Evolutionary conservation across 2,888 invertebrate genomes (phyloP), one percentile per base, ranked within the genome.

Genomic region (Rugalucina vietnamica): DNA sequence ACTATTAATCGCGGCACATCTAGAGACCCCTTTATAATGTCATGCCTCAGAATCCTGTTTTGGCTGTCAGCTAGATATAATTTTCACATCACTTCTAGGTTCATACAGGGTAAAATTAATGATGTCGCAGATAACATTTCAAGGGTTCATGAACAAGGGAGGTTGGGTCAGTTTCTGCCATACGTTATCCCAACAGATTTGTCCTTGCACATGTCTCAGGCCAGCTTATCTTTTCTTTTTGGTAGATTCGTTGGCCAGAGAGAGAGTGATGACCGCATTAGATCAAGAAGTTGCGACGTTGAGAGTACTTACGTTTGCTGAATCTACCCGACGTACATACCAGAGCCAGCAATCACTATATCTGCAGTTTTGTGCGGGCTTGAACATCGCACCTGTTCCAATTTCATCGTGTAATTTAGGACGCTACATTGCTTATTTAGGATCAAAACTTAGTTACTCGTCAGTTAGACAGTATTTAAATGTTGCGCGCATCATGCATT

Each of bases 151-250:
- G 60, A 60, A 60, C 60, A 27, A 5, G 60, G 60, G 4, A 5
- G 60, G 29, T 24, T 60, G 24, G 60, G 8, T 5, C 3, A 60
- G 29, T 60, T 60, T 18, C 29, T 27, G 60, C 60, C 60, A 2
- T 60, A 27, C 29, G 60, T 60, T 27, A 2, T 60, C 60, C 60
- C 60, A 27, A 29, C 60, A 3, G 8, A 24, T 27, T 60, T 60
- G 8, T 60, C 60, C 29, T 29, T 27, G 3, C 60, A 60, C 18
- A 60, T 60, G 60, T 60, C 60, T 60, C 24, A 60, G 60, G 60
- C 29, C 29, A 60, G 60, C 60, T 60, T 60, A 60, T 60, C 60
- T 60, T 60, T 60, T 60, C 60, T 60, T 60, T 60, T 60, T 60
- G 60, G 60, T 60, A 60, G 60, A 60, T 60, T 2, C 60, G 24